Conservation (phyloP, 2,113 vertebrate species). For the Damaliscus lunatus region DNA sequence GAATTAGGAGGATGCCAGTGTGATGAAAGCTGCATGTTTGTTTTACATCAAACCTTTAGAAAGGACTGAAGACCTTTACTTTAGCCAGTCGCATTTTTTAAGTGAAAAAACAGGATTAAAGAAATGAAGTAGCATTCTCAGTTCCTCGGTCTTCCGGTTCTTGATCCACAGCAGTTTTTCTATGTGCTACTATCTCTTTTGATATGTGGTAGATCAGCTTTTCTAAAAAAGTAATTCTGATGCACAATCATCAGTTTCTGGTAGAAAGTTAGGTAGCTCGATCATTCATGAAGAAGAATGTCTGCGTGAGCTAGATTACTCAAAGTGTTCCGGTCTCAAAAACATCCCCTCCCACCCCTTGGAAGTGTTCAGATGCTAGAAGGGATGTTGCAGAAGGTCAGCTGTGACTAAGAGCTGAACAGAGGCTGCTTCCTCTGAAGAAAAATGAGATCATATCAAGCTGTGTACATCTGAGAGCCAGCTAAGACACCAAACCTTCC, state of each 20-base stretch:
- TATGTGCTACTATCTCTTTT: neutral
- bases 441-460: constrained; percentile 27
- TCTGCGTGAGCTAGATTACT: neutral
- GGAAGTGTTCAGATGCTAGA: neutral
- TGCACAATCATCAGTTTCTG: neutral
- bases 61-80: neutral
- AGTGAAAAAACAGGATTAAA: neutral
- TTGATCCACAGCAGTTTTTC: neutral
- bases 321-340: neutral
- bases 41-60: neutral
- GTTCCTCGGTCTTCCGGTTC: neutral
- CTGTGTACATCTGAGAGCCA: constrained; percentile 5
- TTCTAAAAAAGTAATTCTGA: neutral
- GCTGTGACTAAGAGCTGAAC: constrained; percentile 37
- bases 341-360: neutral
- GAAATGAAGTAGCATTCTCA: neutral
- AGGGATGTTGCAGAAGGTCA: constrained; percentile 32
- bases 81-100: neutral
- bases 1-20: neutral
- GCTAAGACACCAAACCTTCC: neutral
- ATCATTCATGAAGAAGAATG: neutral
- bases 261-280: neutral
- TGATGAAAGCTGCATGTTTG: neutral
- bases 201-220: neutral
- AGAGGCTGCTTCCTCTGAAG: constrained; percentile 29